Conservation (phyloP, 2,888 invertebrate species). For the Oligia fasciuncula region DNA sequence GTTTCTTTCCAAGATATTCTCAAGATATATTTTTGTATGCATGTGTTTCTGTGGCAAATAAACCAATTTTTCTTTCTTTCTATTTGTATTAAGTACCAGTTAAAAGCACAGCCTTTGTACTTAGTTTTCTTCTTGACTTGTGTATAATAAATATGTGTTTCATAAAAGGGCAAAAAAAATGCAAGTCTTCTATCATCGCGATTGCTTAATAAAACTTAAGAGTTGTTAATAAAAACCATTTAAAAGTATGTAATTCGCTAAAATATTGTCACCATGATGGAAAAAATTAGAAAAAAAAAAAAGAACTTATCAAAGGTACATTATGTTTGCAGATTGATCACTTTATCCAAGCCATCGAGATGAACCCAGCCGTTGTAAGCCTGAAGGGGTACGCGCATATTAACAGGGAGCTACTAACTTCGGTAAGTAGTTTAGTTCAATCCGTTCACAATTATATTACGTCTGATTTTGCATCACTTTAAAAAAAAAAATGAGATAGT, state of each 20-base stretch:
- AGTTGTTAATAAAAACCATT: background rate
- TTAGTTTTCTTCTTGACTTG: background rate
- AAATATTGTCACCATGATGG: background rate
- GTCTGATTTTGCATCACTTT: background rate
- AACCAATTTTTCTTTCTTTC: background rate
- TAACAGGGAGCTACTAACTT: constrained; percentile 91
- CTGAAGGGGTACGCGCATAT: constrained; percentile 92
- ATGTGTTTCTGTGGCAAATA: no score
- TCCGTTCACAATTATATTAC: background rate
- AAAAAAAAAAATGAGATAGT: no score
- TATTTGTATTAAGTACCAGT: background rate
- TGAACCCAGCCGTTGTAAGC: constrained; percentile 93
- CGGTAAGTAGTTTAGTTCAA: constrained; percentile 84
- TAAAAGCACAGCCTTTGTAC: background rate
- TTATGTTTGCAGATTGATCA: constrained; percentile 89
- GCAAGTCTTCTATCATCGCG: background rate
- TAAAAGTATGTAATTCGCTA: background rate
- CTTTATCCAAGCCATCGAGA: constrained; percentile 92
- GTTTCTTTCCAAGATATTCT: background rate
- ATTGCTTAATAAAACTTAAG: background rate
- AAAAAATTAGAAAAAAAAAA: no score
- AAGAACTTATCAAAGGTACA: background rate
- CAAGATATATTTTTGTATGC: no score
- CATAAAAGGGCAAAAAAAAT: background rate
- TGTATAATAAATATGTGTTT: background rate